Conservation (phyloP, 2,888 invertebrate genomes). For the Sesia bembeciformis region DNA sequence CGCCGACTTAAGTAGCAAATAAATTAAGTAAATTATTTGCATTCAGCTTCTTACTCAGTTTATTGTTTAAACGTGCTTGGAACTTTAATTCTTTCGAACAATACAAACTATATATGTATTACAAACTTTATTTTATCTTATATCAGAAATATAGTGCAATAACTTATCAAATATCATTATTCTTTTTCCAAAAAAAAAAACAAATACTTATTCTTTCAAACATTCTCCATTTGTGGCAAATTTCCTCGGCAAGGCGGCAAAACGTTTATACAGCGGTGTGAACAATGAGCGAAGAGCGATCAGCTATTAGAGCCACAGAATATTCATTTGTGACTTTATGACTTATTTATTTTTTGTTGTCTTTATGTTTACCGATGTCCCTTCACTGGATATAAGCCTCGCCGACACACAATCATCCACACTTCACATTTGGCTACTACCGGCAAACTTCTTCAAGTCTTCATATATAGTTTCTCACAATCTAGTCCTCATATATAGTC, state of each 20-base stretch:
- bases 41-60: background rate
- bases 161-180: background rate
- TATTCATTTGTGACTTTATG: no score
- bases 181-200: background rate
- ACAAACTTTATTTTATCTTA: background rate
- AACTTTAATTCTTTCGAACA: background rate
- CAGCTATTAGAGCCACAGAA: no score
- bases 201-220: constrained; percentile 21
- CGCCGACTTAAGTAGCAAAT: background rate
- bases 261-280: constrained; percentile 23
- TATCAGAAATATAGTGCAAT: background rate
- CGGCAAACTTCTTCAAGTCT: no score
- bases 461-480: no score
- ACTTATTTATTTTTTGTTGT: no score
- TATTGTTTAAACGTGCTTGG: background rate
- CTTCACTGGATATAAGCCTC: no score
- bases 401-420: no score
- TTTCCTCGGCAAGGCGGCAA: constrained; percentile 31
- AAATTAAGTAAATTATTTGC: background rate
- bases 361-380: no score
- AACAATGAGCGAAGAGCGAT: constrained; percentile 16
- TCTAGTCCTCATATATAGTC: no score
- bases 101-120: constrained; percentile 3
- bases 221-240: constrained; percentile 37
- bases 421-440: no score